Percentiles rank a stretch among this genome's conserved stretches.
These are phyloP conservation scores for Aporrectodea caliginosa DNA, from an alignment of 1,140 invertebrate genomes.

Conservation along the genomic window DNA sequence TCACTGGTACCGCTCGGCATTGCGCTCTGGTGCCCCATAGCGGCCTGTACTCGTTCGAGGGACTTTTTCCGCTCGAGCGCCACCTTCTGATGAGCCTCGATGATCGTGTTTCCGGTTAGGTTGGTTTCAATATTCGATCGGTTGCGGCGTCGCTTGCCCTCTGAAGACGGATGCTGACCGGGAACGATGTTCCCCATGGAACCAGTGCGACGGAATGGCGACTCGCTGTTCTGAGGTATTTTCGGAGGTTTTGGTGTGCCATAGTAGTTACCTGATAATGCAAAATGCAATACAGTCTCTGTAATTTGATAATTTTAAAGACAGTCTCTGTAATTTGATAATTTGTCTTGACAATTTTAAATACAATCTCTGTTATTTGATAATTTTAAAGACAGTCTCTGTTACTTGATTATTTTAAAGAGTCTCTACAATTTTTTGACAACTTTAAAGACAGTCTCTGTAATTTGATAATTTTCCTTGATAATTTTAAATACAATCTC, in stretches of 20 bases:
- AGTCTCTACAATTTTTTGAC: too few relatives aligned
- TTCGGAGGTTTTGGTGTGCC: constrained; percentile 58
- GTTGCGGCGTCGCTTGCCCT: constrained; percentile 62
- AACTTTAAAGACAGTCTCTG: too few relatives aligned
- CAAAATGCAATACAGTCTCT: too few relatives aligned
- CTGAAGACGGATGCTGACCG: constrained; percentile 59
- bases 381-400: too few relatives aligned
- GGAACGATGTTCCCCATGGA: constrained; percentile 55
- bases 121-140: constrained; percentile 55
- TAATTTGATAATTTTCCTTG: too few relatives aligned
- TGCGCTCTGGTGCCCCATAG: not conserved
- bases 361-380: too few relatives aligned
- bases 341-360: too few relatives aligned
- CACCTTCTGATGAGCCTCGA: constrained; percentile 55
- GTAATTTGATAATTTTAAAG: too few relatives aligned
- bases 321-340: too few relatives aligned
- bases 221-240: constrained; percentile 38
- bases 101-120: constrained; percentile 30
- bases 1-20: too few relatives aligned
- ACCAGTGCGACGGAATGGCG: constrained; percentile 41
- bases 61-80: constrained; percentile 1
- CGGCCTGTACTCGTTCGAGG: not conserved
- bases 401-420: too few relatives aligned
- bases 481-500: too few relatives aligned
- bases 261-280: constrained; percentile 58